phyloP scores from a whole-genome alignment of 1,140 invertebrate species.

The Aplysia californica region DNA sequence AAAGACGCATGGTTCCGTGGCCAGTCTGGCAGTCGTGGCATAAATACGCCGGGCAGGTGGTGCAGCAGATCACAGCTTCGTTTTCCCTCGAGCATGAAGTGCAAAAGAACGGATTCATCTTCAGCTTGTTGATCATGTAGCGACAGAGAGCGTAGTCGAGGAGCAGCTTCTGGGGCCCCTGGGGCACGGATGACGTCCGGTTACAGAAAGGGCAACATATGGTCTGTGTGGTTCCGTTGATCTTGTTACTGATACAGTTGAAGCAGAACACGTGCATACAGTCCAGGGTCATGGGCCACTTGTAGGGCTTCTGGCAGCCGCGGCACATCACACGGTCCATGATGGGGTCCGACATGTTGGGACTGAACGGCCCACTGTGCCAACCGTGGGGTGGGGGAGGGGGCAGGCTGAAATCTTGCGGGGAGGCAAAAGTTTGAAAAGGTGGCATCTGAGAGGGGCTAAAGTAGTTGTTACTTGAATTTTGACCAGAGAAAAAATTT shows the following conservation, averaged over 20 bases:
- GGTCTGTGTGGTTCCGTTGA: background rate
- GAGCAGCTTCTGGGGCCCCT: background rate
- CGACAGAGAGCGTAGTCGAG: background rate
- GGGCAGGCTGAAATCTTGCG: slow-evolving; percentile 19
- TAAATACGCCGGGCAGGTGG: slow-evolving; percentile 4
- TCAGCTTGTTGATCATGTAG: slow-evolving; percentile 8
- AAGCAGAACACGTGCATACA: slow-evolving; percentile 22
- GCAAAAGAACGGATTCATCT: slow-evolving; percentile 1
- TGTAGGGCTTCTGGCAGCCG: background rate
- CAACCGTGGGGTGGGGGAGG: background rate
- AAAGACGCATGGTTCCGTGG: slow-evolving; percentile 15
- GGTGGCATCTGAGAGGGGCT: too few relatives aligned
- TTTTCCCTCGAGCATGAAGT: slow-evolving; percentile 4
- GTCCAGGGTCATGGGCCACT: slow-evolving; percentile 13
- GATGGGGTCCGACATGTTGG: background rate
- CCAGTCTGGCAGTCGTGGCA: slow-evolving; percentile 11
- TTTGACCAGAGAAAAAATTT: too few relatives aligned
- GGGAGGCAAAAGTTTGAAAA: too few relatives aligned
- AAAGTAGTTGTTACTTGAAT: too few relatives aligned
- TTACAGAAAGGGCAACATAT: background rate
- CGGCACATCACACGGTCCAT: background rate
- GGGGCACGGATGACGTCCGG: background rate
- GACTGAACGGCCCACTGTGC: background rate
- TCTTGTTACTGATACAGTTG: background rate
- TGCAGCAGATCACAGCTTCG: slow-evolving; percentile 16